Percentiles rank a stretch among this genome's conserved stretches.
These are phyloP conservation scores for Clivina fossor DNA, from an alignment of 2,888 invertebrate genomes.

Conservation along the genomic window DNA sequence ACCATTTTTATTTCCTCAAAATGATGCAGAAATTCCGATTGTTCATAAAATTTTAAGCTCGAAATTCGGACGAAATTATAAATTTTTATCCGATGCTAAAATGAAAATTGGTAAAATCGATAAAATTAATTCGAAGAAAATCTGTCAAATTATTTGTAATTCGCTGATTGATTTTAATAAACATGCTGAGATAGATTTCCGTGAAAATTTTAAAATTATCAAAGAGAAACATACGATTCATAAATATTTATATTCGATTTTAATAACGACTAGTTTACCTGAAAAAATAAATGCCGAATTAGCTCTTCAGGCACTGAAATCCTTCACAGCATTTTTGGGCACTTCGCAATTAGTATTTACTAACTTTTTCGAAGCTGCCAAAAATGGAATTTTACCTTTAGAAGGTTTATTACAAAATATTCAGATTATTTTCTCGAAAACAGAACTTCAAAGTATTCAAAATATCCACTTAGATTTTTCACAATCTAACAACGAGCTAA, in stretches of 20 bases:
- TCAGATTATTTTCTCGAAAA: constrained; percentile 55
- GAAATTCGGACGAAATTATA: constrained; percentile 51
- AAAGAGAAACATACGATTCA: constrained; percentile 41
- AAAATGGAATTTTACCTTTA: constrained; percentile 57
- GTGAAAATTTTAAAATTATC: constrained; percentile 38
- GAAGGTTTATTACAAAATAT: constrained; percentile 61
- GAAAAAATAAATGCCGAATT: constrained; percentile 50
- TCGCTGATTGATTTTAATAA: constrained; percentile 11
- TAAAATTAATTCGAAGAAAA: constrained; percentile 33
- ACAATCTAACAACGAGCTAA: constrained; percentile 48
- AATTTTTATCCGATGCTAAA: constrained; percentile 37
- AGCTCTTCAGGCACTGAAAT: constrained; percentile 49
- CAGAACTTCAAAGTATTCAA: constrained; percentile 51
- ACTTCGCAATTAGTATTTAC: no score
- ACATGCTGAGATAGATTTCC: constrained; percentile 33
- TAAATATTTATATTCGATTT: constrained; percentile 50
- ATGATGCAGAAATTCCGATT: constrained; percentile 51
- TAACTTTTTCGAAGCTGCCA: constrained; percentile 45
- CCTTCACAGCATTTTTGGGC: no score
- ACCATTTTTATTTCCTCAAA: constrained; percentile 64
- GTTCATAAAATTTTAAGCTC: constrained; percentile 53
- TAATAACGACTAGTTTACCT: constrained; percentile 54
- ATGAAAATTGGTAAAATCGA: constrained; percentile 22
- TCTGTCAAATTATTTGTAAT: constrained; percentile 36
- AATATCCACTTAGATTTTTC: constrained; percentile 56